These are phyloP conservation scores for Thamnophis sirtalis DNA, from an alignment of 2,113 vertebrate species.

Conservation along the genomic window DNA sequence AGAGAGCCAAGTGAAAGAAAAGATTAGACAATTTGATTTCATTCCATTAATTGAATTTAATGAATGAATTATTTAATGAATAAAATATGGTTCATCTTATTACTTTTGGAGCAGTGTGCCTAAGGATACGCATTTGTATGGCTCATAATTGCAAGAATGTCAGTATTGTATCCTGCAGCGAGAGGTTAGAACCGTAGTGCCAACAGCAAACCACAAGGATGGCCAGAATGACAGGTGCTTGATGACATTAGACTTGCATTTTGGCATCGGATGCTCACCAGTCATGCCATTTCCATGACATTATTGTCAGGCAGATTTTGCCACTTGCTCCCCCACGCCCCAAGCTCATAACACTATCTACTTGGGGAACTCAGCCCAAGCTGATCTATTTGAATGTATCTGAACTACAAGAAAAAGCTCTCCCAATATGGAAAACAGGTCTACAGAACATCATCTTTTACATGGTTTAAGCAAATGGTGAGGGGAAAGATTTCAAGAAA, in stretches of 20 bases:
- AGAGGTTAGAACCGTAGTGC: neutral
- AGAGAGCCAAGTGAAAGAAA: neutral
- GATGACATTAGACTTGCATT: neutral
- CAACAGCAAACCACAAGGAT: neutral
- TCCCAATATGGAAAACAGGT: neutral
- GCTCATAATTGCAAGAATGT: neutral
- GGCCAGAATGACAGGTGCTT: neutral
- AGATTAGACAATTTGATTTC: neutral
- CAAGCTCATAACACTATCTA: neutral
- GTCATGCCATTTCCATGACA: neutral
- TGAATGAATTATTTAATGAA: neutral
- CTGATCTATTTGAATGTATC: neutral
- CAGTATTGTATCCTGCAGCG: neutral
- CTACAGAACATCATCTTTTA: neutral
- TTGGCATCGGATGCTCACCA: neutral
- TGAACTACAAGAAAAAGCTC: neutral
- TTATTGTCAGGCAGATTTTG: neutral
- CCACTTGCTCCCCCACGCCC: neutral
- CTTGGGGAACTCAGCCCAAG: neutral
- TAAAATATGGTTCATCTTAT: neutral
- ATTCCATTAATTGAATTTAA: neutral
- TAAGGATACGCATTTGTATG: neutral
- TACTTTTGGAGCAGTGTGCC: neutral
- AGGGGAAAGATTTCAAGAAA: neutral
- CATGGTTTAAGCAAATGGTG: neutral